Percentiles rank a stretch among this genome's conserved stretches.
Conservation (phyloP, 2,113 vertebrate species). For the Etheostoma cragini region DNA sequence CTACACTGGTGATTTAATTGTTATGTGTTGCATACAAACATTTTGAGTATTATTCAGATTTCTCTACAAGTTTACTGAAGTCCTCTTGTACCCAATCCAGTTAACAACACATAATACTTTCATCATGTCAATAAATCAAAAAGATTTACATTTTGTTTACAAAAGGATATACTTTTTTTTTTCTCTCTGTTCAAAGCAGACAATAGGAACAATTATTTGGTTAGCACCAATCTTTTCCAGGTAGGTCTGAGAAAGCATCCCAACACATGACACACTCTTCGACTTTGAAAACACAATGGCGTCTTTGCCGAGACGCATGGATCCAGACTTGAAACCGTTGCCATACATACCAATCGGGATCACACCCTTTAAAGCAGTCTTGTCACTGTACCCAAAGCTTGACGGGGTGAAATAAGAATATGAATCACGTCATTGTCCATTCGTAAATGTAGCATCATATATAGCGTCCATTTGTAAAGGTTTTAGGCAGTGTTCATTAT, state of each 20-base stretch:
- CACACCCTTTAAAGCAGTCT: conserved; percentile 86
- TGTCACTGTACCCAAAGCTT: conserved; percentile 98
- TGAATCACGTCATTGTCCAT: not conserved
- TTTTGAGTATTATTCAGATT: not conserved
- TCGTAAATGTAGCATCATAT: not conserved
- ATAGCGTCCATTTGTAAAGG: not conserved
- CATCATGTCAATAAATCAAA: not conserved
- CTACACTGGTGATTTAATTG: not conserved
- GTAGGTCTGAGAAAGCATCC: conserved; percentile 94
- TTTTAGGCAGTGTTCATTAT: not conserved
- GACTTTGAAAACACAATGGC: conserved; percentile 95
- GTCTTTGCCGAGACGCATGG: conserved; percentile 96
- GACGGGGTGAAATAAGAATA: not conserved
- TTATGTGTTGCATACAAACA: not conserved
- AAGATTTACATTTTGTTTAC: not conserved
- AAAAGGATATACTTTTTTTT: conserved; percentile 90
- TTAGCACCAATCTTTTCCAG: conserved; percentile 86
- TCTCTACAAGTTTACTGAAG: not conserved
- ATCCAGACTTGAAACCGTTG: conserved; percentile 98
- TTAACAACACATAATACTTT: not conserved
- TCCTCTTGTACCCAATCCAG: not conserved
- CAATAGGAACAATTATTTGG: conserved; percentile 92
- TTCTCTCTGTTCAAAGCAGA: conserved; percentile 64
- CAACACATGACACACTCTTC: conserved; percentile 86
- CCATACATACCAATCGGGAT: conserved; percentile 94